These are phyloP conservation scores for Chloroceryle inda DNA, from an alignment of 2,797 vertebrate genomes.

Conservation along the genomic window DNA sequence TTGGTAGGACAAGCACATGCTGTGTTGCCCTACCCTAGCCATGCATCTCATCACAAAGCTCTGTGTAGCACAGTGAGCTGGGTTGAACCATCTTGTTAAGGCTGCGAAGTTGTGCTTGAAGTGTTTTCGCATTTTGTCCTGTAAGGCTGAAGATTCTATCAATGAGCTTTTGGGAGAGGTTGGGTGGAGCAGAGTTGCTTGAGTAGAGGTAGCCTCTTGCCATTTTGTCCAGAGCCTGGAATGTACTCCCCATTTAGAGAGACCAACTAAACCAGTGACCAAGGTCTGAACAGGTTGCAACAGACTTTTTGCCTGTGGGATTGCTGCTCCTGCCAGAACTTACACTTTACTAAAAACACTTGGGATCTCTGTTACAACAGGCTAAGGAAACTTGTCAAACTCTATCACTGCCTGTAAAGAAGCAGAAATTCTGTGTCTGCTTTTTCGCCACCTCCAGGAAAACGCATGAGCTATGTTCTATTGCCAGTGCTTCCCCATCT, in stretches of 20 bases:
- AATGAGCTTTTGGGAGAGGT: background rate
- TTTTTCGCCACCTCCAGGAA: background rate
- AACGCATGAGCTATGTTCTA: background rate
- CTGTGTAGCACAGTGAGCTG: background rate
- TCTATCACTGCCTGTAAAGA: background rate
- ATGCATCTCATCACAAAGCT: background rate
- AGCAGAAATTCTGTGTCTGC: background rate
- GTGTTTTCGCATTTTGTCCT: background rate
- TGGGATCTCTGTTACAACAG: background rate
- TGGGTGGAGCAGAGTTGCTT: background rate
- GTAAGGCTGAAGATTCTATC: background rate
- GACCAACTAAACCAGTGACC: background rate
- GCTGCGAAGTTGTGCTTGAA: background rate
- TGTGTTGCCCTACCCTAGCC: background rate
- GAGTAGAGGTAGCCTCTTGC: background rate
- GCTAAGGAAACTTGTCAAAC: background rate
- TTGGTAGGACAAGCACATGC: background rate
- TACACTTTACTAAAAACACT: background rate
- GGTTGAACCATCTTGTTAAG: background rate
- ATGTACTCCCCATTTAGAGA: background rate
- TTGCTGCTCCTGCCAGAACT: background rate
- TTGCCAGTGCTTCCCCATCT: background rate
- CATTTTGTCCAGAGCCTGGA: background rate
- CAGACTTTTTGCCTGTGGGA: background rate
- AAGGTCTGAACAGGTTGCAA: background rate